Evolutionary conservation across 2,113 vertebrate species (phyloP).

Genomic region (Dryoscopus gambensis): DNA sequence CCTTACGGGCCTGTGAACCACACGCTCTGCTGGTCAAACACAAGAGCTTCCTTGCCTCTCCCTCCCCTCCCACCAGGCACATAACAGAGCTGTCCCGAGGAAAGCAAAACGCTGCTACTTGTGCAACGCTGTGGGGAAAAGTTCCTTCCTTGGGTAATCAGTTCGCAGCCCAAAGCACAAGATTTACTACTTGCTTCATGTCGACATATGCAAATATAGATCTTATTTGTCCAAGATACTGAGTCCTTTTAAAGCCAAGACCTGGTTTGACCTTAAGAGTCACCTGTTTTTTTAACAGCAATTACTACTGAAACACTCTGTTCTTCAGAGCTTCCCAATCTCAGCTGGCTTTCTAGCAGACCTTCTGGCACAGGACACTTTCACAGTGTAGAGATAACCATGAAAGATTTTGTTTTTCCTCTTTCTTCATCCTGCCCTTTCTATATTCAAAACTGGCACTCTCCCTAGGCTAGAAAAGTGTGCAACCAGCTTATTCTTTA

Average conservation of each 20-base stretch:
- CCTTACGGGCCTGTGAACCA: neutral
- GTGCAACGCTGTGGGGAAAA: neutral
- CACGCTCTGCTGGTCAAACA: neutral
- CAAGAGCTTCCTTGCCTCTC: neutral
- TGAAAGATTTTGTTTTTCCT: accelerated
- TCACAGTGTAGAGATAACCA: neutral
- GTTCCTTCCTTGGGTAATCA: neutral
- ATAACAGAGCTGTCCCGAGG: neutral
- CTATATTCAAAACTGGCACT: neutral
- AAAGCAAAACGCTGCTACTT: neutral
- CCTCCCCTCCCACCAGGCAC: neutral
- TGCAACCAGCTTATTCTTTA: neutral
- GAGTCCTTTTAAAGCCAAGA: neutral
- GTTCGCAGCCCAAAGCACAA: neutral
- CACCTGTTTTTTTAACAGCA: neutral
- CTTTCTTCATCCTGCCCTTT: neutral
- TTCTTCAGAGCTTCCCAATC: neutral
- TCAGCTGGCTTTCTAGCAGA: neutral
- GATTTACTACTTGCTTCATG: neutral
- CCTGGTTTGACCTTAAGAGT: neutral
- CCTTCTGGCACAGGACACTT: neutral
- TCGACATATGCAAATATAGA: neutral
- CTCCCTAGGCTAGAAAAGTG: neutral
- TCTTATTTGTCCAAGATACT: neutral
- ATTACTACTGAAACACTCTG: neutral